Percentiles rank a stretch among this genome's conserved stretches.
These are phyloP conservation scores for Didymodactylos carnosus DNA, from an alignment of 2,888 invertebrate genomes.

Conservation along the genomic window DNA sequence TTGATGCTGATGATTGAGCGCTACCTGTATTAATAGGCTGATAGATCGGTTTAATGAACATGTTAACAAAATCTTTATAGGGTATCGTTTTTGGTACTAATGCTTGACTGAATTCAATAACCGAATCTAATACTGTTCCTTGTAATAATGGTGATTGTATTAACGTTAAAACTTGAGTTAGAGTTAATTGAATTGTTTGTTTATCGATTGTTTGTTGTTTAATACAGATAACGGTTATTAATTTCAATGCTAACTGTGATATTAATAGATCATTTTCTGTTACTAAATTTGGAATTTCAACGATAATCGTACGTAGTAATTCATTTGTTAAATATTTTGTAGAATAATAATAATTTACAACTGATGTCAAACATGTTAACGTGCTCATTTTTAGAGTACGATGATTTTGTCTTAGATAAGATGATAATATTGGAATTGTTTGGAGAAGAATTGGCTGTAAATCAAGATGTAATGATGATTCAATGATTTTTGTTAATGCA, in stretches of 20 bases:
- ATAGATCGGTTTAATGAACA: slow-evolving; percentile 30
- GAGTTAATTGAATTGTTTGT: neutral
- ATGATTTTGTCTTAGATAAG: slow-evolving; percentile 86
- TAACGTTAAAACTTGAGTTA: neutral
- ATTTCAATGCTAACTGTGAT: slow-evolving; percentile 46
- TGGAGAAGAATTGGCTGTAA: slow-evolving; percentile 62
- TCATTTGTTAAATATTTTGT: slow-evolving; percentile 39
- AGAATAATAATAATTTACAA: slow-evolving; percentile 74
- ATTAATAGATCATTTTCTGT: slow-evolving; percentile 87
- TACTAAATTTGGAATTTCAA: slow-evolving; percentile 69
- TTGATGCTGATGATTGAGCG: neutral
- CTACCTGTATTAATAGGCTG: too few relatives aligned
- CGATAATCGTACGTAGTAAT: slow-evolving; percentile 56
- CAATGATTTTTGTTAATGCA: slow-evolving; percentile 15
- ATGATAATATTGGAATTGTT: slow-evolving; percentile 70
- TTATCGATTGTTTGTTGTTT: neutral
- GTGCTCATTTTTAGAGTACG: slow-evolving; percentile 76
- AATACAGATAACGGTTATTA: slow-evolving; percentile 7
- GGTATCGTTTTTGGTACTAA: slow-evolving; percentile 20
- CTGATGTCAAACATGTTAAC: slow-evolving; percentile 63
- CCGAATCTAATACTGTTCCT: slow-evolving; percentile 71
- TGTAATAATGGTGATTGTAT: slow-evolving; percentile 17
- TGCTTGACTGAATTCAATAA: slow-evolving; percentile 59
- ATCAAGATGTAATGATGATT: slow-evolving; percentile 55
- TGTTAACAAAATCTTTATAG: slow-evolving; percentile 54